phyloP scores from a whole-genome alignment of 1,140 invertebrate genomes.

The Musca vetustissima region DNA sequence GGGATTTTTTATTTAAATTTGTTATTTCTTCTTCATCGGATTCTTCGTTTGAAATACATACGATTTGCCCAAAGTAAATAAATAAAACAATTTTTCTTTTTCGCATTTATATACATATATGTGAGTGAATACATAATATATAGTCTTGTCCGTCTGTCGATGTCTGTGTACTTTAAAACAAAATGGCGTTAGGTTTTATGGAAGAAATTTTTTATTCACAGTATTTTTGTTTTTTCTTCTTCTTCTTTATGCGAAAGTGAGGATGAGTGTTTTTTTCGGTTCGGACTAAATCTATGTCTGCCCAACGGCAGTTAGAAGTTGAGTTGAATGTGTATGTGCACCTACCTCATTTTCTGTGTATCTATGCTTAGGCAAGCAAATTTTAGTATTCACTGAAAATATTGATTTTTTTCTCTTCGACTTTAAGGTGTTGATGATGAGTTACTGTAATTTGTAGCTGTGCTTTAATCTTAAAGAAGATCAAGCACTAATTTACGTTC shows the following conservation, averaged over 20 bases:
- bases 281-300: too few relatives aligned
- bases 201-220: too few relatives aligned
- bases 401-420: constrained; percentile 4
- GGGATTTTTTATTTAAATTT: not conserved
- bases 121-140: not conserved
- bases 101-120: not conserved
- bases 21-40: not conserved
- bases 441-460: not conserved
- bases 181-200: constrained; percentile 11
- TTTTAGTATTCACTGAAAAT: constrained; percentile 15
- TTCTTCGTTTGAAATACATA: not conserved
- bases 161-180: constrained; percentile 4
- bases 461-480: not conserved
- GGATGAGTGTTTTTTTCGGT: too few relatives aligned
- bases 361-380: too few relatives aligned
- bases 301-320: too few relatives aligned
- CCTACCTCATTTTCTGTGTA: too few relatives aligned
- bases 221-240: not conserved
- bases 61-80: constrained; percentile 4
- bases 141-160: too few relatives aligned
- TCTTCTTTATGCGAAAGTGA: constrained; percentile 1
- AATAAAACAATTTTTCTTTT: not conserved
- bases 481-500: not conserved
- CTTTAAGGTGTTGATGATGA: constrained; percentile 14
- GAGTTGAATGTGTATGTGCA: too few relatives aligned